Evolutionary conservation across 2,888 invertebrate species (phyloP), one percentile per base, ranked within the genome.

Genomic region (Miltochrista miniata): DNA sequence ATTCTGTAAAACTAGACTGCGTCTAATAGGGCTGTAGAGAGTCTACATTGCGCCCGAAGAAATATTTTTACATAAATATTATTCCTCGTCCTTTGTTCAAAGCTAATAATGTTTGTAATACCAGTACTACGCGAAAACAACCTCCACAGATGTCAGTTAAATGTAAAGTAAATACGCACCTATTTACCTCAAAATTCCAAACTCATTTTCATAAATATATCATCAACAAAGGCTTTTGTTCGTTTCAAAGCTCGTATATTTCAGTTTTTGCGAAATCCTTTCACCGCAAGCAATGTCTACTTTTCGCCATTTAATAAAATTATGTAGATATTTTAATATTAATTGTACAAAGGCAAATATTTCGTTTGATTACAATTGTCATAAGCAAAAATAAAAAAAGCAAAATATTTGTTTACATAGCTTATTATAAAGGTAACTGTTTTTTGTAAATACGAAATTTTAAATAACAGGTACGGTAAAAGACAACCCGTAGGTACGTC

Each of bases 191-290:
- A 18, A 46, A 51, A 46, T 43, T 45, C 12, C 42, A 24, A 24
- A 41, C 42, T 42, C 46, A 46, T 42, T 51, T 51, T 51, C 51
- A 51, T 42, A 51, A 46, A 51, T 46, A 51, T 51, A 51, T 51
- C 46, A 42, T 46, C 46, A 51, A 51, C 45, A 51, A 46, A 46
- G 35, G 46, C 31, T 38, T 38, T 46, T 51, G 46, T 51, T 51
- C 46, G 33, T 37, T 24, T 31, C n/a, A 46, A 38, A 38, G 39
- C 35, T 35, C 43, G 48, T 33, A 34, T 50, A 43, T 50, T 45
- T 40, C 44, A 45, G 45, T 50, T 50, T 50, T 50, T 50, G 49
- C 31, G 10, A 39, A 40, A 50, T 39, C 49, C 44, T 35, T 45
- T n/a, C 12, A 44, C 43, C 45, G 10, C 15, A 40, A 44, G 9